Conservation (phyloP, 1,140 invertebrate genomes). For the honey bee (Apis mellifera) region DNA sequence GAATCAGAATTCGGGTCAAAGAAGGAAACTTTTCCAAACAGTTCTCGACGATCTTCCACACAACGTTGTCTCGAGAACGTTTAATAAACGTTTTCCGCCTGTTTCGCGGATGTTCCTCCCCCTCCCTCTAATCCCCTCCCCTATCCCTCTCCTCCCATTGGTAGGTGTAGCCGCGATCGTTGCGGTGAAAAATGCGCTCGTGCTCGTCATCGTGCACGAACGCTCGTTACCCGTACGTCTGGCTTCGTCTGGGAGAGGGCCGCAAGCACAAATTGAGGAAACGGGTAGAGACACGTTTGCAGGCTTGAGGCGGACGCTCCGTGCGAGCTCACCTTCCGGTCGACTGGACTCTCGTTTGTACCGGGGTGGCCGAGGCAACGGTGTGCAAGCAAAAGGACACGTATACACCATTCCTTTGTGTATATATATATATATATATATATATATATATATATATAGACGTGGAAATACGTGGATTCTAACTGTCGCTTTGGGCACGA, state of each 20-base stretch:
- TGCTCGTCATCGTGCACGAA: slow-evolving; percentile 36
- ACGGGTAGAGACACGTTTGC: slow-evolving; percentile 40
- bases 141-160: too few relatives aligned
- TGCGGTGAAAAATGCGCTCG: slow-evolving; percentile 34
- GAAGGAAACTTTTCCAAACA: too few relatives aligned
- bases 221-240: slow-evolving; percentile 35
- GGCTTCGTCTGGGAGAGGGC: slow-evolving; percentile 21
- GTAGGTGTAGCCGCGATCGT: background rate
- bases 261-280: slow-evolving; percentile 57
- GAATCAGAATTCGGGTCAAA: too few relatives aligned
- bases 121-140: too few relatives aligned
- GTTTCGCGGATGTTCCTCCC: background rate
- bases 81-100: slow-evolving; percentile 30
- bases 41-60: too few relatives aligned
- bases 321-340: slow-evolving; percentile 51
- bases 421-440: background rate
- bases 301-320: slow-evolving; percentile 43
- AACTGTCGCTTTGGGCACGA: slow-evolving; percentile 41
- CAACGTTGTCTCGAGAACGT: background rate
- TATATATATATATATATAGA: background rate
- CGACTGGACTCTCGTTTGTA: slow-evolving; percentile 53
- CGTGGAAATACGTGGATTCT: slow-evolving; percentile 42
- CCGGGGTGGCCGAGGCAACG: background rate
- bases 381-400: slow-evolving; percentile 33
- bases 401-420: background rate